Evolutionary conservation across 2,888 invertebrate genomes (phyloP), one percentile per base, ranked within the genome.

Genomic region (Oxytorus armatus): DNA sequence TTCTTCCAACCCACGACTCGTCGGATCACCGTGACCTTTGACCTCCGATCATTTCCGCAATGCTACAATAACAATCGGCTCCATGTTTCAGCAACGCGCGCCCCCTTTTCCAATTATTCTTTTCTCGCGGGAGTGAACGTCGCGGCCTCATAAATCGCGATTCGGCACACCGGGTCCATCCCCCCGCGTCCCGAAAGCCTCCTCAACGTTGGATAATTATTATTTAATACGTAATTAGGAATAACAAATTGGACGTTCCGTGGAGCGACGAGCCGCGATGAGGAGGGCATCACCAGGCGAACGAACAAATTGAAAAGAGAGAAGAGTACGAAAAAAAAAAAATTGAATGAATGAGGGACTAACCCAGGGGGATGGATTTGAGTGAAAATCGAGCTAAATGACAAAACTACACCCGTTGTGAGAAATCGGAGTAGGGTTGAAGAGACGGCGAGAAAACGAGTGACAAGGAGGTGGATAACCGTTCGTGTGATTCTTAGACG

Each of bases 211-310:
- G 53, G 75, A 84, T 86, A 87, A 88, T 88, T 86, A 87, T 88
- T 87, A 87, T 88, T 89, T 89, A 88, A 88, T 88, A 85, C 82
- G 86, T 86, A 88, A 89, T 89, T 87, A 86, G 84, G 86, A 88
- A 86, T 89, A 88, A 88, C 88, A 88, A 89, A 89, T 89, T 86
- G 86, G 83, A 79, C 61, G 49, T 33, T 66, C 65, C 16, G 55
- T 53, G 53, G 16, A 59, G 51, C 33, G 42, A 59, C 18, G 51
- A 61, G 72, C 21, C 76, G 39, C 2, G 25, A 11, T 18, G 42
- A 14, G 59, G 69, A 76, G 72, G 55, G 69, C 33, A 33, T 51
- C 39, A 66, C 11, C 14, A 23, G 16, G 53, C 14, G 63, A 63
- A 33, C 55, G 57, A 78, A 57, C 51, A 70, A 57, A 77, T 61